These are phyloP conservation scores for Neosalanx taihuensis DNA, from an alignment of 2,797 vertebrate genomes.

Conservation along the genomic window DNA sequence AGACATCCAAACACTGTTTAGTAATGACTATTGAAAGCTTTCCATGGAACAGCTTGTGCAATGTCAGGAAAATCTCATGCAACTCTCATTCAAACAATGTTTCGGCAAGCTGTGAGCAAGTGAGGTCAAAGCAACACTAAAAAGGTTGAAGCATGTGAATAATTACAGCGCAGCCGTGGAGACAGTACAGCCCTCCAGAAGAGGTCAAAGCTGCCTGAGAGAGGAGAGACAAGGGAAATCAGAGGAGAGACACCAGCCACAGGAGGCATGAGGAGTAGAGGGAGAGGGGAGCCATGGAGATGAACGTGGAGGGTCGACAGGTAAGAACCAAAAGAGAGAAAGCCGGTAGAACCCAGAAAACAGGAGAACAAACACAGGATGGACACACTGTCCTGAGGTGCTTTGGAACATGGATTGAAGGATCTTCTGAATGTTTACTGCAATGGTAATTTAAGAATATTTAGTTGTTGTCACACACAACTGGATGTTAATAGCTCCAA, in stretches of 20 bases:
- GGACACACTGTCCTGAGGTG: background rate
- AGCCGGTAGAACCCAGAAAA: background rate
- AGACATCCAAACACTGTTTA: background rate
- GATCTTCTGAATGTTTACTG: constrained; percentile 16
- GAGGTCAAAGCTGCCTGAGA: constrained; percentile 84
- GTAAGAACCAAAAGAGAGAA: background rate
- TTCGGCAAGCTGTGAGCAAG: background rate
- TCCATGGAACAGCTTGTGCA: background rate
- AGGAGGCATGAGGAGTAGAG: background rate
- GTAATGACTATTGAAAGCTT: background rate
- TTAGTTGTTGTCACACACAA: background rate
- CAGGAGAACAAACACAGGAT: constrained; percentile 1
- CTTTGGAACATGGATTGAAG: constrained; percentile 5
- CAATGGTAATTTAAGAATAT: background rate
- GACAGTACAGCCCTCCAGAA: constrained; percentile 92
- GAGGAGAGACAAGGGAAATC: constrained; percentile 52
- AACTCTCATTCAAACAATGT: background rate
- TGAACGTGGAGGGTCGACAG: background rate
- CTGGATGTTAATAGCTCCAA: background rate
- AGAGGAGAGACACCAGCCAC: background rate
- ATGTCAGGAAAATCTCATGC: background rate
- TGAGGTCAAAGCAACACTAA: background rate
- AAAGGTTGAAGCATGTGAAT: constrained; percentile 52
- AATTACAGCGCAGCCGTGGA: constrained; percentile 87
- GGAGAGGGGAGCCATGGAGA: background rate